Evolutionary conservation across 2,888 invertebrate genomes (phyloP), one percentile per base, ranked within the genome.

Genomic region (Amphipoea oculea): DNA sequence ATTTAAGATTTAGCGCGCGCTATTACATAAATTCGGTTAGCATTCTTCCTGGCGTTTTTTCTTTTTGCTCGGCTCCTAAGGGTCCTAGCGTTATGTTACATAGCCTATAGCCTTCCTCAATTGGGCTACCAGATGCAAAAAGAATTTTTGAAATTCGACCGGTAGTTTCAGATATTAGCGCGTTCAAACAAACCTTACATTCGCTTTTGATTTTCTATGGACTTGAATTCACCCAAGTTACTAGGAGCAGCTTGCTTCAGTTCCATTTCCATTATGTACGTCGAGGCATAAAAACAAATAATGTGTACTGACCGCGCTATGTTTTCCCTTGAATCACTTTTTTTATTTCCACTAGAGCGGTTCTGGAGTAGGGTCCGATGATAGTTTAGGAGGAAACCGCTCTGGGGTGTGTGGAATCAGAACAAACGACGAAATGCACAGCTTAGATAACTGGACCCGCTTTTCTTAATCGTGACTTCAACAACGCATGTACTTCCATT

Each of bases 341-440:
- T 75, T 78, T 68, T 86, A 86, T 86, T 74, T 82, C 65, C 72
- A 40, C 73, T 76, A 51, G 71, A 79, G 57, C 42, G 45, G 51
- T 29, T 75, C 60, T 65, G 48, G 67, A 68, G 76, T 72, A 62
- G 76, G 73, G 76, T 79, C 68, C 60, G 62, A 71, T 72, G 76
- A 84, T 71, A 74, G 72, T 54, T 76, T 45, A 36, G 54, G 51
- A 48, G 54, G n/a, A 42, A 82, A 76, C 51, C 42, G 45, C 67
- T 73, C 51, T 48, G n/a, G 36, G 12, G 23, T 57, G 14, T 65
- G 48, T 63, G 65, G 42, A 75, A 82, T 78, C 63, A 81, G 69
- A 78, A 67, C 70, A 83, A 83, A 83, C 57, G 81, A n/a, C 11
- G 40, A 48, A 70, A 57, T 69, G 63, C 62, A 57, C 57, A 60